These are phyloP conservation scores for Zhuqinia jingwanae DNA, from an alignment of 2,888 invertebrate species.

Conservation along the genomic window DNA sequence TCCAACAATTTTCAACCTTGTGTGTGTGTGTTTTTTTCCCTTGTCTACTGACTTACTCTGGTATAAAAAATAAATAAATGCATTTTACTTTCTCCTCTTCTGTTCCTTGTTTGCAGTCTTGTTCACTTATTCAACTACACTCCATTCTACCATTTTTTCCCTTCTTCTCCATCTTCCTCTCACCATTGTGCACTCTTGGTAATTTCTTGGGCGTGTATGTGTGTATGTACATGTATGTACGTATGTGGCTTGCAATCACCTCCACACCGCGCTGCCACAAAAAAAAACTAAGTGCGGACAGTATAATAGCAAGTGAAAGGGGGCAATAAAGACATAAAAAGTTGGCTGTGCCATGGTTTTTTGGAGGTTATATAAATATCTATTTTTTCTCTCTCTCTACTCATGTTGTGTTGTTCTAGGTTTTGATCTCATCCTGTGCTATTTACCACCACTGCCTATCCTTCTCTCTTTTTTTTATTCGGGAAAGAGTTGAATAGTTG, in stretches of 20 bases:
- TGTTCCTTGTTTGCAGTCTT: not conserved
- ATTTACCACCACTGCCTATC: not conserved
- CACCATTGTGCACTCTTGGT: not conserved
- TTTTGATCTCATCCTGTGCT: not conserved
- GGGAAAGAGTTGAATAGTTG: not conserved
- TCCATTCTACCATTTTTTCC: not conserved
- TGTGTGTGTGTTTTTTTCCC: not conserved
- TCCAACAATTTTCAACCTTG: not conserved
- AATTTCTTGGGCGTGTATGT: constrained; percentile 57
- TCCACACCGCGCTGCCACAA: not conserved
- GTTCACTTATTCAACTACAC: not conserved
- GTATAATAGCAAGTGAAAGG: constrained; percentile 39
- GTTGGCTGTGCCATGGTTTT: constrained; percentile 59
- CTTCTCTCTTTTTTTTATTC: not conserved
- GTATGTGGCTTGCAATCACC: not conserved
- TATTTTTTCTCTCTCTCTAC: constrained; percentile 27
- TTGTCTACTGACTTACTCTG: not conserved
- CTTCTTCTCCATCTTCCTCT: not conserved
- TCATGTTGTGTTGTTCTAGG: not conserved
- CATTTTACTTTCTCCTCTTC: constrained; percentile 1
- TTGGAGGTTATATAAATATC: constrained; percentile 34
- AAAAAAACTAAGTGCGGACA: not conserved
- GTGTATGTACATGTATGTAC: not conserved
- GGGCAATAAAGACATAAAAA: constrained; percentile 70
- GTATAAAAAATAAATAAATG: constrained; percentile 25